Base-by-base conservation (phyloP, 2,888 invertebrate genomes). In the Ornithoptera priamus region DNA sequence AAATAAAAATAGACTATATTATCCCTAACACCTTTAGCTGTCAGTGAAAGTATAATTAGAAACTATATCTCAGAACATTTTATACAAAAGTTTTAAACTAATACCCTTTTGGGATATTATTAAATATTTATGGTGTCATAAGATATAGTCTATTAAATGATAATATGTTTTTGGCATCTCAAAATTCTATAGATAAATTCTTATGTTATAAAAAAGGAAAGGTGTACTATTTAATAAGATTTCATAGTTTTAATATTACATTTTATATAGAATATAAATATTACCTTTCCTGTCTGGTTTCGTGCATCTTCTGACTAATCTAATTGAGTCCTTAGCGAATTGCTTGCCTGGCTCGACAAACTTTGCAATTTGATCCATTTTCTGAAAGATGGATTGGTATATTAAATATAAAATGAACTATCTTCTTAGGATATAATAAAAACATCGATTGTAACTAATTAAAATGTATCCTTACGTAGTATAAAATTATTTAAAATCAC, bases 251-350 rank as follows among this genome's bases (percentile, higher is more conserved):
- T 6, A 17, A 1, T 18, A 1, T 53, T 58, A 22, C 58, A 20
- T n/a, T 12, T 58, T 8, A 20, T 20, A 4, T 58, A 24, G 36
- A 36, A 30, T 18, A 30, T 18, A 15, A 12, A 12, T 39, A 5
- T 39, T 62, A 98, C 98, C 98, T 96, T 98, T 98, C 84, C 99
- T 96, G 88, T 99, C 99, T 68, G 99, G 99, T 92, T 99, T 99
- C 70, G 99, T 99, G 92, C 99, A 99, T 88, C 99, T 97, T 91
- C 99, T 99, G 58, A 99, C 98, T 83, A 99, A 94, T 92, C 99
- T 95, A 83, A 99, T 95, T 46, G 99, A 99, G 90, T 99, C 99
- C 93, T 99, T 99, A 82, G 98, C 95, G 89, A 99, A 99, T 87
- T 98, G 97, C 86, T 97, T 97, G 76, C 97, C 98, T 81, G 99